Percentiles rank a stretch among this genome's conserved stretches.
These are phyloP conservation scores for Drosophila fulvimacula DNA, from an alignment of 2,888 invertebrate genomes.

Conservation along the genomic window DNA sequence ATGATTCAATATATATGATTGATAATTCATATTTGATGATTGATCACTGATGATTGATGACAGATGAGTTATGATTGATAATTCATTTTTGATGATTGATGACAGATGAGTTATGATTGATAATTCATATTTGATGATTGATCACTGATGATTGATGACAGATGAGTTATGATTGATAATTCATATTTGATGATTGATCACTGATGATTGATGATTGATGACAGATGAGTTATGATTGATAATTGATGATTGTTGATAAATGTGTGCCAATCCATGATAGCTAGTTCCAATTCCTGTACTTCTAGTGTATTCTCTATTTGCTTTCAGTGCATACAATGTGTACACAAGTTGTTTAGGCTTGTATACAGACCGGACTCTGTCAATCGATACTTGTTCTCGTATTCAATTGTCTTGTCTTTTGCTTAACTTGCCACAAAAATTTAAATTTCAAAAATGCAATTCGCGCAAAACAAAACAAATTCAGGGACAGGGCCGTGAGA, in stretches of 20 bases:
- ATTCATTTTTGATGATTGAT: not conserved
- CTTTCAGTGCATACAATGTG: slow-evolving; percentile 2
- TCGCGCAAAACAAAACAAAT: slow-evolving; percentile 13
- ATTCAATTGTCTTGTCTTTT: slow-evolving; percentile 6
- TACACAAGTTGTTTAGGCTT: slow-evolving; percentile 26
- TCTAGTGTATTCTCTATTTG: not conserved
- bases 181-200: not conserved
- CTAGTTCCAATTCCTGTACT: too few species aligned
- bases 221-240: not conserved
- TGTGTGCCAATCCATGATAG: not conserved
- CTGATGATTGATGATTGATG: not conserved
- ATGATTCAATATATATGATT: not conserved
- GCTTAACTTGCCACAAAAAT: slow-evolving; percentile 14
- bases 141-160: not conserved
- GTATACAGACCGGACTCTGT: slow-evolving; percentile 22
- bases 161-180: not conserved
- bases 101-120: not conserved
- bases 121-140: too few species aligned
- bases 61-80: not conserved
- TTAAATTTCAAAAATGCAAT: slow-evolving; percentile 18
- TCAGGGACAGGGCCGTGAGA: slow-evolving; percentile 45
- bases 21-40: not conserved
- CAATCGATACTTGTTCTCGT: slow-evolving; percentile 42
- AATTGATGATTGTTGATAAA: not conserved
- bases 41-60: not conserved